These are phyloP conservation scores for Zophobas morio DNA, from an alignment of 1,140 invertebrate genomes.

Conservation along the genomic window DNA sequence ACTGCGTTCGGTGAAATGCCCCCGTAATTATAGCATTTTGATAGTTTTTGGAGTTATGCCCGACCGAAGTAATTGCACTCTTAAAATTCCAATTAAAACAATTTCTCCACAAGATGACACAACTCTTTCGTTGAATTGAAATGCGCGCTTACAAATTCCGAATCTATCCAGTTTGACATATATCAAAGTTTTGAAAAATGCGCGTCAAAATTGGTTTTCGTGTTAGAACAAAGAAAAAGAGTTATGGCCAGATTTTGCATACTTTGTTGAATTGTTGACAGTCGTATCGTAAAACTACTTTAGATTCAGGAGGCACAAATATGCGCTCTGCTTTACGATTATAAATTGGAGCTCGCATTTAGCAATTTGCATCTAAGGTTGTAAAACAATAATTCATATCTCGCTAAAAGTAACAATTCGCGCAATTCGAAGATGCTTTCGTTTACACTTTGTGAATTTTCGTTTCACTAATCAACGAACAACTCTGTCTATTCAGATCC, in stretches of 20 bases:
- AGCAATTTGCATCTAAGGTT: constrained; percentile 50
- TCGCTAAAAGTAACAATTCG: constrained; percentile 46
- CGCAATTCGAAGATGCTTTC: constrained; percentile 20
- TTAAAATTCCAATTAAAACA: constrained; percentile 30
- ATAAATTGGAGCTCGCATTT: constrained; percentile 50
- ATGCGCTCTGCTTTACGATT: constrained; percentile 43
- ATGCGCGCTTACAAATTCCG: neutral
- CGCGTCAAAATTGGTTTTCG: constrained; percentile 29
- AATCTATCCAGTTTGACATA: constrained; percentile 5
- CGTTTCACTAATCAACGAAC: constrained; percentile 21
- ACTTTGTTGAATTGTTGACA: constrained; percentile 44
- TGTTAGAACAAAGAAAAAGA: constrained; percentile 29
- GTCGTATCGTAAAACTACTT: constrained; percentile 49
- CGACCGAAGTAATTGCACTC: constrained; percentile 10
- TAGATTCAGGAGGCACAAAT: constrained; percentile 48
- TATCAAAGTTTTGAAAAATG: constrained; percentile 38
- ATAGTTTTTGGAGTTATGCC: constrained; percentile 22
- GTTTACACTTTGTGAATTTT: constrained; percentile 23
- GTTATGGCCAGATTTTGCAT: constrained; percentile 33
- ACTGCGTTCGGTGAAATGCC: constrained; percentile 29
- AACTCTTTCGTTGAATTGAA: constrained; percentile 17
- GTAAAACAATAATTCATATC: constrained; percentile 51
- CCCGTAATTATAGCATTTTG: constrained; percentile 28
- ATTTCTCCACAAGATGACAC: constrained; percentile 1
- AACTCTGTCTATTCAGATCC: constrained; percentile 24